Percentiles rank a stretch among this genome's conserved stretches.
Conservation (phyloP, 1,140 invertebrate genomes). For the Diorhabda elongata region DNA sequence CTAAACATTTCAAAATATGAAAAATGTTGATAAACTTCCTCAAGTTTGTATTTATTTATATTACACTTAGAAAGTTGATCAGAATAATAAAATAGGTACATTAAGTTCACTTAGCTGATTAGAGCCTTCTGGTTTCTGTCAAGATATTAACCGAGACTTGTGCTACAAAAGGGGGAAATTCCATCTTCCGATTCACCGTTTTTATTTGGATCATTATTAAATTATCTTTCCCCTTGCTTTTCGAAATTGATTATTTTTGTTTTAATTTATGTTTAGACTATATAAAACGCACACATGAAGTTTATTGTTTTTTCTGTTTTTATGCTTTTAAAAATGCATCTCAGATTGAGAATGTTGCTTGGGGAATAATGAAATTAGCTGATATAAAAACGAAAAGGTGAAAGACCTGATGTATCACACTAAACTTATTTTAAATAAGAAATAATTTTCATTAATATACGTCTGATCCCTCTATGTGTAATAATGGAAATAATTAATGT, state of each 20-base stretch:
- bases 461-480: too few species aligned
- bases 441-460: too few species aligned
- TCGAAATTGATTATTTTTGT: slow-evolving; percentile 12
- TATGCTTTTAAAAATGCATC: neutral
- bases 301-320: neutral
- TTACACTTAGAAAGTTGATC: neutral
- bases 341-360: too few species aligned
- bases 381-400: too few species aligned
- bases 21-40: neutral
- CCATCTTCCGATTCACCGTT: slow-evolving; percentile 8
- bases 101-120: neutral
- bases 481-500: too few species aligned
- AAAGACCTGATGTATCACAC: too few species aligned
- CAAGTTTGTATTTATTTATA: neutral
- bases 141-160: slow-evolving; percentile 1
- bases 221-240: slow-evolving; percentile 13
- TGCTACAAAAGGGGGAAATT: slow-evolving; percentile 8
- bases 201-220: slow-evolving; percentile 16
- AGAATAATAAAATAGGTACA: neutral
- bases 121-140: slow-evolving; percentile 4
- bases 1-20: neutral
- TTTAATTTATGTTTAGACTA: slow-evolving; percentile 4
- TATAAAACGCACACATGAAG: neutral
- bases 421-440: too few species aligned
- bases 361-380: too few species aligned